Evolutionary conservation across 1,140 invertebrate genomes (phyloP).

Genomic region (Zaprionus ornatus): DNA sequence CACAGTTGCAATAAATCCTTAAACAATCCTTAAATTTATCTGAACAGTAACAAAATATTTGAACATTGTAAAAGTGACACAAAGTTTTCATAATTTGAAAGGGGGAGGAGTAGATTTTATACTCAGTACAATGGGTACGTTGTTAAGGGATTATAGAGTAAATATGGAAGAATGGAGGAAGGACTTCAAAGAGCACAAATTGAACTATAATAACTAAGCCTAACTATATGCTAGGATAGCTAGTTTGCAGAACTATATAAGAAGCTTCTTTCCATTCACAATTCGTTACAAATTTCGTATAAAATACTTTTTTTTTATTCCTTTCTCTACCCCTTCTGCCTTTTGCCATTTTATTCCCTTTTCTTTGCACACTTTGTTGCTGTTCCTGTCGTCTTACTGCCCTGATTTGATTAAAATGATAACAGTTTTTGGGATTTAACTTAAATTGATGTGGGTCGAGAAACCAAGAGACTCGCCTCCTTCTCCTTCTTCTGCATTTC

Average conservation of each 20-base stretch:
- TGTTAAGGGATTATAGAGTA: too few relatives aligned
- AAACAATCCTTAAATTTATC: too few relatives aligned
- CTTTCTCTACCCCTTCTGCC: slow-evolving; percentile 6
- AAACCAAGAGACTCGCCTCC: background rate
- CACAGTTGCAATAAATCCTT: too few relatives aligned
- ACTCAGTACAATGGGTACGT: too few relatives aligned
- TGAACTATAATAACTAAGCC: background rate
- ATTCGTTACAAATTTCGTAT: background rate
- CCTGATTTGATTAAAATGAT: slow-evolving; percentile 76
- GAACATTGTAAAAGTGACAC: background rate
- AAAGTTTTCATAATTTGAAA: background rate
- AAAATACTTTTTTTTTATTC: background rate
- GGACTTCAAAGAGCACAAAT: too few relatives aligned
- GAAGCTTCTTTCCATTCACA: background rate
- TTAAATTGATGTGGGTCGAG: slow-evolving; percentile 65
- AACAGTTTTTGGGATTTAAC: slow-evolving; percentile 76
- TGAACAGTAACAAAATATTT: background rate
- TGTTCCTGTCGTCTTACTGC: slow-evolving; percentile 18
- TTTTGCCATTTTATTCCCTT: background rate
- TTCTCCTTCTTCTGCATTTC: background rate
- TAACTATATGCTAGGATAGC: background rate
- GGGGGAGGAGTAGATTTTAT: too few relatives aligned
- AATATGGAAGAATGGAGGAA: too few relatives aligned
- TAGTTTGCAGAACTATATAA: background rate
- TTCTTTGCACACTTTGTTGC: slow-evolving; percentile 2